Percentiles rank a stretch among this genome's conserved stretches.
phyloP scores from a whole-genome alignment of 2,797 vertebrate species.

The Premnoplex brunnescens region DNA sequence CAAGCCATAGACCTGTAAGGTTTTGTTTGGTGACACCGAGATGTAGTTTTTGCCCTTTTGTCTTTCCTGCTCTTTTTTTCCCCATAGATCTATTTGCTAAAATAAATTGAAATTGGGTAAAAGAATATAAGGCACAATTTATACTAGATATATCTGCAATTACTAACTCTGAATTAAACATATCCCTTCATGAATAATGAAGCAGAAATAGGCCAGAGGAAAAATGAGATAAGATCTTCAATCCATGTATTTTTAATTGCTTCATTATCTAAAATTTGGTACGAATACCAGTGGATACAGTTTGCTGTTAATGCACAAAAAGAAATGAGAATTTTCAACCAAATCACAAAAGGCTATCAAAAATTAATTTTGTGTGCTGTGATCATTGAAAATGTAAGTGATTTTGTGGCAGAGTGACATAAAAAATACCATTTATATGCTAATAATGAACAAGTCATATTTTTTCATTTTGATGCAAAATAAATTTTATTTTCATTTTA shows the following conservation, averaged over 20 bases:
- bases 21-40: constrained; percentile 51
- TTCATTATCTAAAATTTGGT: constrained; percentile 85
- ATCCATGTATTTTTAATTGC: constrained; percentile 86
- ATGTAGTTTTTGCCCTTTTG: constrained; percentile 64
- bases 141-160: constrained; percentile 81
- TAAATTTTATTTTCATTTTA: constrained; percentile 82
- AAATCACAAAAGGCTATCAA: constrained; percentile 86
- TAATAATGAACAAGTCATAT: constrained; percentile 79
- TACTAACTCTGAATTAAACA: constrained; percentile 83
- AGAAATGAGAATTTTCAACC: constrained; percentile 80
- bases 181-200: constrained; percentile 84
- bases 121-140: constrained; percentile 79
- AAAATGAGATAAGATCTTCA: constrained; percentile 84
- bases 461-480: constrained; percentile 81
- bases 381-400: constrained; percentile 83
- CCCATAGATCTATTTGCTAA: constrained; percentile 79
- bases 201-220: constrained; percentile 80
- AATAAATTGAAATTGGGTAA: constrained; percentile 81
- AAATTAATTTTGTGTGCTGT: constrained; percentile 85
- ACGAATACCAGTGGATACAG: constrained; percentile 80
- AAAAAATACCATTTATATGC: constrained; percentile 86
- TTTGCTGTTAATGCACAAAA: constrained; percentile 81
- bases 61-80: constrained; percentile 32
- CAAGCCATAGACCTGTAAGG: constrained; percentile 31
- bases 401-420: constrained; percentile 79